Evolutionary conservation across 2,888 invertebrate genomes (phyloP), one percentile per base, ranked within the genome.

Genomic region (Leptopilina drosophilae): DNA sequence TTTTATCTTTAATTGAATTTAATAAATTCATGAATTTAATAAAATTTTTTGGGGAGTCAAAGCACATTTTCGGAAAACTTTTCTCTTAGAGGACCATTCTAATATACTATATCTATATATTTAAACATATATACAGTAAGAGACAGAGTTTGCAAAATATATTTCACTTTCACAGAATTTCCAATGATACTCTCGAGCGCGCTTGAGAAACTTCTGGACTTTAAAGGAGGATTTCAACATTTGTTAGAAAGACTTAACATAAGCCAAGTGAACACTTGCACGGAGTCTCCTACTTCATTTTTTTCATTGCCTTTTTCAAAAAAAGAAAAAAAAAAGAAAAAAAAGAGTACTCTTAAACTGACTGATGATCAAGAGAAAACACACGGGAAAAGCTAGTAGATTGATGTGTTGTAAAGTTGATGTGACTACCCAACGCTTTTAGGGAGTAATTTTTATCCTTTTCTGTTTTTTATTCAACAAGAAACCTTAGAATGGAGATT

Each of bases 101-200:
- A 3, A 33, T 3, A 33, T 2, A 33, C 33, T 33, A 33, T 33
- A 33, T 33, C 33, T 33, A 33, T 33, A 33, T 33, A 33, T 33
- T n/a, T n/a, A 33, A 33, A 33, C 33, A 33, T 33, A 33, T 33
- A 33, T 33, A 33, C 33, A 33, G 33, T 33, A 33, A 33, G 33
- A 33, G 33, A 33, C 33, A 33, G 33, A 33, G 33, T 42, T 66
- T 42, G 0, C 9, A 66, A 8, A 8, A 69, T 26, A 69, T 69
- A 26, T 69, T 69, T 69, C 69, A 53, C 53, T 53, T 69, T 53
- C n/a, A 12, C 11, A 69, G 62, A 69, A 69, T 53, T 69, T 14
- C 12, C 20, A 6, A 65, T 14, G 53, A 69, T 53, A 53, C 67
- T 49, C 53, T 49, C 49, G 9, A 49, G 49, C 26, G 49, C 11